phyloP scores from a whole-genome alignment of 35 echinoderm and acorn worm genomes.

The Apostichopus japonicus region DNA sequence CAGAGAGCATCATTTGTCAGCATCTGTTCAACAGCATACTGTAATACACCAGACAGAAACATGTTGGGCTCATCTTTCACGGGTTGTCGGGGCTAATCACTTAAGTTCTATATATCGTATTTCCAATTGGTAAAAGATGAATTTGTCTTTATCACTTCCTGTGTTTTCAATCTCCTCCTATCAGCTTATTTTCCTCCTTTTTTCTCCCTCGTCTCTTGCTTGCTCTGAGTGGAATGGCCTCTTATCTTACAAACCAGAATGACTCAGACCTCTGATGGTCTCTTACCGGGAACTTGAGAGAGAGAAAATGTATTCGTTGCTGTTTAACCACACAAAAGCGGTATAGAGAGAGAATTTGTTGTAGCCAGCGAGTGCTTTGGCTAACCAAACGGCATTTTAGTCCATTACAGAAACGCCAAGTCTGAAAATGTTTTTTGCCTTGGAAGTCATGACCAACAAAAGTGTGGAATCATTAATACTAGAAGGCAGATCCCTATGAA shows the following conservation, averaged over 20 bases:
- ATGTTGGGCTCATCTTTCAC: too few relatives aligned
- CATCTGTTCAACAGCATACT: too few relatives aligned
- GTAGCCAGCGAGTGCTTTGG: neutral
- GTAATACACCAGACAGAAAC: too few relatives aligned
- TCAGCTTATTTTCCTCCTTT: neutral
- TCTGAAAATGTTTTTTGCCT: neutral
- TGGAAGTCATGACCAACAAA: neutral
- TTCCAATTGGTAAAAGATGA: too few relatives aligned
- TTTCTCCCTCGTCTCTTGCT: neutral
- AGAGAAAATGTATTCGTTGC: neutral
- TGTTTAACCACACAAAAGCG: too few relatives aligned
- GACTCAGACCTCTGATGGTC: neutral
- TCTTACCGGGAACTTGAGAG: neutral
- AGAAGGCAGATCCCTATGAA: neutral
- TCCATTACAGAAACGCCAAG: neutral
- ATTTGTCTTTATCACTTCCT: too few relatives aligned
- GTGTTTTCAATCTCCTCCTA: neutral
- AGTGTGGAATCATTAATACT: neutral
- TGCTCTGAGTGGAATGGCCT: neutral
- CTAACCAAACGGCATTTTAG: neutral
- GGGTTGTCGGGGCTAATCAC: too few relatives aligned
- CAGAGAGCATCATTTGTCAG: too few relatives aligned
- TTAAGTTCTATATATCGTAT: too few relatives aligned
- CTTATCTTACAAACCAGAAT: neutral
- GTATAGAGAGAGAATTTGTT: too few relatives aligned